Evolutionary conservation across 2,888 invertebrate species (phyloP).

Genomic region (Oscheius onirici): DNA sequence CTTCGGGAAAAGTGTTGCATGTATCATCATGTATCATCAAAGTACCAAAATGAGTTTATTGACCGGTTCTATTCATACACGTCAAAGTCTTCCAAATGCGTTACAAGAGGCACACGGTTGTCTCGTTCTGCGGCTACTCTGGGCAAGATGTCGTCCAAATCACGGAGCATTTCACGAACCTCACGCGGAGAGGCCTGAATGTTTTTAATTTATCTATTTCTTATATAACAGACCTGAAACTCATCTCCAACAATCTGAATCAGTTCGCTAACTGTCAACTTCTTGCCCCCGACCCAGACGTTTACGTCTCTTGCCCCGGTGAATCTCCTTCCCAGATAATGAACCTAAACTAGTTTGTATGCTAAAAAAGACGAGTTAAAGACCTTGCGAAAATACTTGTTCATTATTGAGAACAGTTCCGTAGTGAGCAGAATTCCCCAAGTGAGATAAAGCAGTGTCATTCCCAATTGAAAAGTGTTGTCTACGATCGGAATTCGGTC

Average conservation of each 20-base stretch:
- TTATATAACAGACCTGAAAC: slow-evolving; percentile 52
- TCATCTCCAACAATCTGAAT: slow-evolving; percentile 53
- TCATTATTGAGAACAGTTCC: slow-evolving; percentile 46
- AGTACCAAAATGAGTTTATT: too few species aligned
- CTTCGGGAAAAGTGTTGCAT: too few species aligned
- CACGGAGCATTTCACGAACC: slow-evolving; percentile 55
- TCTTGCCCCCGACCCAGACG: slow-evolving; percentile 52
- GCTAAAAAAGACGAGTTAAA: neutral
- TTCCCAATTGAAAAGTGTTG: slow-evolving; percentile 33
- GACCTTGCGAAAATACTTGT: slow-evolving; percentile 43
- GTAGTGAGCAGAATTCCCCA: slow-evolving; percentile 57
- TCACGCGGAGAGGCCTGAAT: slow-evolving; percentile 55
- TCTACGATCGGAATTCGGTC: slow-evolving; percentile 45
- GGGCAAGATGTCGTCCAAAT: slow-evolving; percentile 51
- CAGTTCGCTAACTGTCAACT: slow-evolving; percentile 55
- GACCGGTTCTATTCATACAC: neutral
- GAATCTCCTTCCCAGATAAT: slow-evolving; percentile 45
- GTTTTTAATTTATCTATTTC: too few species aligned
- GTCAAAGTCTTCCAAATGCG: slow-evolving; percentile 27
- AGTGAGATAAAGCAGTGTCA: slow-evolving; percentile 43
- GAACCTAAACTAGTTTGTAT: slow-evolving; percentile 20
- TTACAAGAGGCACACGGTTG: slow-evolving; percentile 27
- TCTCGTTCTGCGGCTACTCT: slow-evolving; percentile 15
- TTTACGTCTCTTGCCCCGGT: slow-evolving; percentile 51
- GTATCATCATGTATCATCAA: too few species aligned